Conservation (phyloP, 2,797 vertebrate genomes). For the Anolis apletophallus region DNA sequence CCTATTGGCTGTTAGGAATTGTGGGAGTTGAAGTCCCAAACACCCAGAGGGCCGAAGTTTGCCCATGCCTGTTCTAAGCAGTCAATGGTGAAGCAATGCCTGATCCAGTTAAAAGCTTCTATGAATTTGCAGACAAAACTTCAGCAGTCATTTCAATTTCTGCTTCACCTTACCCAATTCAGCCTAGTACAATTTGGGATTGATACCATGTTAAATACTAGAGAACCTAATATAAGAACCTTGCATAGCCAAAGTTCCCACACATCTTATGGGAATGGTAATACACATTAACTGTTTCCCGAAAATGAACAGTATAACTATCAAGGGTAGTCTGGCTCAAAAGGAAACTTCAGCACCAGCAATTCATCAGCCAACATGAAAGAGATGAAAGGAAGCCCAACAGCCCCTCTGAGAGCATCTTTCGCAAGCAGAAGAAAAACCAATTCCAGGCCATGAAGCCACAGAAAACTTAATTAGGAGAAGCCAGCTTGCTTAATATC, state of each 20-base stretch:
- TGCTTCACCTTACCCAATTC: background rate
- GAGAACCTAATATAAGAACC: background rate
- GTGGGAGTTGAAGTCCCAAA: too few species aligned
- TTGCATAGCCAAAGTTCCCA: background rate
- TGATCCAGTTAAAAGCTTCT: background rate
- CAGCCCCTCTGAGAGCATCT: background rate
- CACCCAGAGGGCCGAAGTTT: too few species aligned
- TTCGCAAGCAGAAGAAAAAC: background rate
- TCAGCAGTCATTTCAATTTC: background rate
- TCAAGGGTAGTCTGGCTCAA: background rate
- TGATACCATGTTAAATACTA: background rate
- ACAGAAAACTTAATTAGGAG: background rate
- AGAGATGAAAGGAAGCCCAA: background rate
- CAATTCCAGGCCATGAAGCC: background rate
- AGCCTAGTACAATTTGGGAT: background rate
- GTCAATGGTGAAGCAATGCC: too few species aligned
- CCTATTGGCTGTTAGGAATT: too few species aligned
- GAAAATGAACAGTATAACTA: background rate
- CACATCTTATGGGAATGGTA: too few species aligned
- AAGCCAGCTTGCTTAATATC: background rate
- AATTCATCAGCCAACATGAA: background rate
- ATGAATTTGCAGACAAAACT: background rate
- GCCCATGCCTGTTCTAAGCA: background rate
- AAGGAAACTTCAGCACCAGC: background rate
- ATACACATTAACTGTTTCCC: background rate